Percentiles rank a stretch among this genome's conserved stretches.
phyloP scores from a whole-genome alignment of 2,113 vertebrate species.

The Lepisosteus osseus region DNA sequence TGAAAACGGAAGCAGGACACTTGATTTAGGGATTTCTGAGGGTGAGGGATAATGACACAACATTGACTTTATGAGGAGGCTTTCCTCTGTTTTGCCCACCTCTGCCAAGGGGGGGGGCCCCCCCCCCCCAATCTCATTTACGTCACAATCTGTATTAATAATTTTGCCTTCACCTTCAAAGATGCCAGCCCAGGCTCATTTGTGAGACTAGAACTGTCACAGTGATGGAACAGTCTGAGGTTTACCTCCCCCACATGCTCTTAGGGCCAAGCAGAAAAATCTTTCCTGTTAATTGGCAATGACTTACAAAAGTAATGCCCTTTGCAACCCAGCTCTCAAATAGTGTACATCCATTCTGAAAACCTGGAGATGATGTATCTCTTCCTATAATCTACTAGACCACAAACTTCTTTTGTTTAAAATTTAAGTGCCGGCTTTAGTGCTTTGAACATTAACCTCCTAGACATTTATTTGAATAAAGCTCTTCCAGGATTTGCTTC shows the following conservation, averaged over 20 bases:
- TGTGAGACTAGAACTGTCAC: constrained; percentile 19
- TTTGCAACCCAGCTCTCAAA: constrained; percentile 34
- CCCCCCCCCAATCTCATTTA: background rate
- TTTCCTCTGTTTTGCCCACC: too few species aligned
- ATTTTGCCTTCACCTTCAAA: constrained; percentile 16
- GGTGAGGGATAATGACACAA: too few species aligned
- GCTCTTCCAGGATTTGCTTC: too few species aligned
- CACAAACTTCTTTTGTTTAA: background rate
- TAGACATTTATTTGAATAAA: too few species aligned
- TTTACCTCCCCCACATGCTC: constrained; percentile 18
- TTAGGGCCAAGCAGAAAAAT: constrained; percentile 27
- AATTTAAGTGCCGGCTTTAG: too few species aligned
- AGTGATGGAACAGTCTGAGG: constrained; percentile 21
- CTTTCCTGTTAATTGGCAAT: constrained; percentile 32
- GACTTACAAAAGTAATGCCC: constrained; percentile 21
- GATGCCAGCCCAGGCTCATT: constrained; percentile 16
- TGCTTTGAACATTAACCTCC: too few species aligned
- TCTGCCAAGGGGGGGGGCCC: too few species aligned
- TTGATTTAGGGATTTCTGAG: too few species aligned
- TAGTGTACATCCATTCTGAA: constrained; percentile 25
- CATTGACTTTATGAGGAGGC: too few species aligned
- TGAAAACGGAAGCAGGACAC: too few species aligned
- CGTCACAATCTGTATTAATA: constrained; percentile 13
- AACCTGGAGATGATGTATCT: constrained; percentile 26
- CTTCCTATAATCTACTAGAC: background rate